A percentile compares a stretch with the other conserved stretches of the same genome.
Conservation (phyloP, 1,140 invertebrate genomes). For the Saxidomus purpurata region DNA sequence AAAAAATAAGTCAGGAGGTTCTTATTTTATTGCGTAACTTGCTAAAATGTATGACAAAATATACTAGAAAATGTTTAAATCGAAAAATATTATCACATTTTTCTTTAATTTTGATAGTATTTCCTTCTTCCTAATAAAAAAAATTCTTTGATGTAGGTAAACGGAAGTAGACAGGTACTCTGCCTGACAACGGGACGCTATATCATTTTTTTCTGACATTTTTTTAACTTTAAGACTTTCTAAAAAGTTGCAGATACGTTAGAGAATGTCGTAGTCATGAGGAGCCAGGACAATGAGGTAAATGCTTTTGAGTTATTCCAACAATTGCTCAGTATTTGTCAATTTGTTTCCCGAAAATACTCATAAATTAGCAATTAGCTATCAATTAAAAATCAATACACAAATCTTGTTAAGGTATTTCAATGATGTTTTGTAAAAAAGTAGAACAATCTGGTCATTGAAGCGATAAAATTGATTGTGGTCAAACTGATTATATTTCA, state of each 20-base stretch:
- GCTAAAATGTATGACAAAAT: too few relatives aligned
- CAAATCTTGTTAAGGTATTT: background rate
- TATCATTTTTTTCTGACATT: slow-evolving; percentile 21
- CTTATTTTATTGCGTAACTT: too few relatives aligned
- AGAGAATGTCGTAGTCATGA: slow-evolving; percentile 58
- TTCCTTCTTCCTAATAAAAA: too few relatives aligned
- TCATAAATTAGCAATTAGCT: background rate
- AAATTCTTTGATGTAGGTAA: slow-evolving; percentile 54
- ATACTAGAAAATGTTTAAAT: too few relatives aligned
- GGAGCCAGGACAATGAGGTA: slow-evolving; percentile 68
- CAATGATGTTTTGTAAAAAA: background rate
- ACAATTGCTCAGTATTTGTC: background rate
- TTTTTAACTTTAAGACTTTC: background rate
- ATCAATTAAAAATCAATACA: slow-evolving; percentile 46
- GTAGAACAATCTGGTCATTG: background rate
- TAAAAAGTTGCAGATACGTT: background rate
- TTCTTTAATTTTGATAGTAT: too few relatives aligned
- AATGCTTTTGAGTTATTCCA: background rate
- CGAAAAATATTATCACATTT: too few relatives aligned
- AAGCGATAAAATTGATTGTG: slow-evolving; percentile 2
- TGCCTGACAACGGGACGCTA: slow-evolving; percentile 68
- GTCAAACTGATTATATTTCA: slow-evolving; percentile 33
- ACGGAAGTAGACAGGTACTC: slow-evolving; percentile 70
- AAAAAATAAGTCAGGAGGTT: too few relatives aligned
- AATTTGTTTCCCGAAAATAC: too few relatives aligned